Evolutionary conservation across 1,140 invertebrate species (phyloP), one percentile per base, ranked within the genome.

Genomic region (Eupristina koningsbergeri): DNA sequence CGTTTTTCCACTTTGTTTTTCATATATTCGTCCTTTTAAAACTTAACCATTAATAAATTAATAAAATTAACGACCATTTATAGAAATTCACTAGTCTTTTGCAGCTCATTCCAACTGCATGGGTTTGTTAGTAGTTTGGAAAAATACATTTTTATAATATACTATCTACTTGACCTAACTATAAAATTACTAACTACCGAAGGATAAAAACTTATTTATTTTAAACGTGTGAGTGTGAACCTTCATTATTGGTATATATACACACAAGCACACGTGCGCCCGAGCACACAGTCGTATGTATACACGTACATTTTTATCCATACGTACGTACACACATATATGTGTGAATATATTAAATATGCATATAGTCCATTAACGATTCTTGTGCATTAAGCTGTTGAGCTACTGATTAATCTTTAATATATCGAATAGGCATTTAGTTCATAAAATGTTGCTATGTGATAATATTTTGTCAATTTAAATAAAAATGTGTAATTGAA

Each of bases 111-210:
- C 45, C 29, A 50, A 50, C 45, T 50, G n/a, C 17, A 50, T 34
- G 50, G 0, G 19, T 50, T 50, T 50, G 31, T 74, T 34, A 19
- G 50, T 31, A 74, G 9, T 50, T 74, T 50, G 13, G 29, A 50
- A 34, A 58, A 22, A 36, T 76, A 39, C 8, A 5, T 29, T 31
- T 61, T n/a, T 11, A 53, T 34, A 61, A 36, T 76, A 22, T 26
- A 76, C 53, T 61, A 80, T n/a, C 41, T 69, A 69, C 64, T 69
- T 80, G 17, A 39, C 41, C 64, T 69, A 69, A 67, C 0, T 64
- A 86, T 82, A 85, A 86, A 83, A 84, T 81, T 13, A 85, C 86
- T 86, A 88, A 47, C 87, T 88, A 88, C 75, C 74, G 75, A 45
- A 41, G 41, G 74, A 29, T 61, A 53, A 64, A 82, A 82, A 50